Percentiles rank a stretch among this genome's conserved stretches.
phyloP scores from a whole-genome alignment of 2,797 vertebrate genomes.

The Danio aesculapii region DNA sequence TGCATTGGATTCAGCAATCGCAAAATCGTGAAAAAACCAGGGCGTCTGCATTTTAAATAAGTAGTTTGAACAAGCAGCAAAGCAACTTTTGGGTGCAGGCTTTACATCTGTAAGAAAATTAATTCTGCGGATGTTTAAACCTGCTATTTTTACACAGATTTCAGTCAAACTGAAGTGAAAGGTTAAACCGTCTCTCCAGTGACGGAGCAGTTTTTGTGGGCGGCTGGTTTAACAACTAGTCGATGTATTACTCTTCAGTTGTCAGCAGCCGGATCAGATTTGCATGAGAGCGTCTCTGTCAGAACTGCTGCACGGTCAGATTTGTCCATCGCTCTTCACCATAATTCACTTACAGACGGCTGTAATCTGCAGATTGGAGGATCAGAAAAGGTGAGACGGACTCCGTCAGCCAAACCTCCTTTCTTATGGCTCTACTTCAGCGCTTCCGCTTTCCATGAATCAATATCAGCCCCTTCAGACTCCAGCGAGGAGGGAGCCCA shows the following conservation, averaged over 20 bases:
- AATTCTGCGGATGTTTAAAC: not conserved
- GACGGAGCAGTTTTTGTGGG: not conserved
- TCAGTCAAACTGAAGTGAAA: not conserved
- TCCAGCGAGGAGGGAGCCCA: slow-evolving; percentile 64
- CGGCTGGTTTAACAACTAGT: not conserved
- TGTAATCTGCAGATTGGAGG: slow-evolving; percentile 54
- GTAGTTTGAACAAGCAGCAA: too few species aligned
- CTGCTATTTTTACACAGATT: not conserved
- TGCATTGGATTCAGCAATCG: too few species aligned
- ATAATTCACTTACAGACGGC: slow-evolving; percentile 39
- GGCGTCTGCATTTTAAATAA: too few species aligned
- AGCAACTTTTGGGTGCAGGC: too few species aligned
- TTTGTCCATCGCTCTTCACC: slow-evolving; percentile 2
- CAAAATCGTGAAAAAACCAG: too few species aligned
- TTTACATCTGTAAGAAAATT: not conserved
- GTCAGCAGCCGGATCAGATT: slow-evolving; percentile 16
- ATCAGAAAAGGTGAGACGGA: slow-evolving; percentile 39
- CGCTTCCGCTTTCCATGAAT: slow-evolving; percentile 60
- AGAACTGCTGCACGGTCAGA: slow-evolving; percentile 34
- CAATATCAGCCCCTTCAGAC: slow-evolving; percentile 70
- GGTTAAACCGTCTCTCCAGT: not conserved
- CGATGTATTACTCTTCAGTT: slow-evolving; percentile 2
- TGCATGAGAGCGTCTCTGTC: slow-evolving; percentile 8
- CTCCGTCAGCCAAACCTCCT: slow-evolving; percentile 57
- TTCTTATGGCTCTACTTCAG: slow-evolving; percentile 48